phyloP scores from a whole-genome alignment of 2,113 vertebrate genomes.

The Gavialis gangeticus region DNA sequence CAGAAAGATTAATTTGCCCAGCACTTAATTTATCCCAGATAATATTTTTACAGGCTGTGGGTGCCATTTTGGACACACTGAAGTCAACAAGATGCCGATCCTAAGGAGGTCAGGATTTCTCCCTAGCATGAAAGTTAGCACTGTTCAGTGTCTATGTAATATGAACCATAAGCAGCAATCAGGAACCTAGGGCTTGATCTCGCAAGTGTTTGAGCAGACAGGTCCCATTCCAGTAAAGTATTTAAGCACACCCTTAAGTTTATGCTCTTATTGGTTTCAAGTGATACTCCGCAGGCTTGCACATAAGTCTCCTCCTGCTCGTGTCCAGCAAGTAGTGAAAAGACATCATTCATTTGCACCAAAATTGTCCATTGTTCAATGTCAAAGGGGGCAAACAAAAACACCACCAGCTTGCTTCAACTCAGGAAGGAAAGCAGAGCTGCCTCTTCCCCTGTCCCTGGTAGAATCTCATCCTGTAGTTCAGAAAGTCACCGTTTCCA shows the following conservation, averaged over 20 bases:
- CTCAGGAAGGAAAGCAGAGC: slow-evolving; percentile 41
- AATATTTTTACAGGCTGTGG: background rate
- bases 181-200: background rate
- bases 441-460: slow-evolving; percentile 20
- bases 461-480: slow-evolving; percentile 49
- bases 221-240: background rate
- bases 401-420: slow-evolving; percentile 27
- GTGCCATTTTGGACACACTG: background rate
- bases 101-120: background rate
- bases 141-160: background rate
- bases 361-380: slow-evolving; percentile 3
- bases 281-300: too few relatives aligned
- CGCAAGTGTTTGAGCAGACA: background rate
- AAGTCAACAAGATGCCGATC: rapidly evolving
- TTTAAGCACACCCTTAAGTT: background rate
- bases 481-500: slow-evolving; percentile 13
- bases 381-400: slow-evolving; percentile 30
- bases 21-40: background rate
- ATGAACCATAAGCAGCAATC: background rate
- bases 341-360: background rate
- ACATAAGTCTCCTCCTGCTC: background rate
- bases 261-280: background rate
- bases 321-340: background rate
- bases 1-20: background rate
- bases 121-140: background rate